phyloP scores from a whole-genome alignment of 2,797 vertebrate species.

The Platalea minor region DNA sequence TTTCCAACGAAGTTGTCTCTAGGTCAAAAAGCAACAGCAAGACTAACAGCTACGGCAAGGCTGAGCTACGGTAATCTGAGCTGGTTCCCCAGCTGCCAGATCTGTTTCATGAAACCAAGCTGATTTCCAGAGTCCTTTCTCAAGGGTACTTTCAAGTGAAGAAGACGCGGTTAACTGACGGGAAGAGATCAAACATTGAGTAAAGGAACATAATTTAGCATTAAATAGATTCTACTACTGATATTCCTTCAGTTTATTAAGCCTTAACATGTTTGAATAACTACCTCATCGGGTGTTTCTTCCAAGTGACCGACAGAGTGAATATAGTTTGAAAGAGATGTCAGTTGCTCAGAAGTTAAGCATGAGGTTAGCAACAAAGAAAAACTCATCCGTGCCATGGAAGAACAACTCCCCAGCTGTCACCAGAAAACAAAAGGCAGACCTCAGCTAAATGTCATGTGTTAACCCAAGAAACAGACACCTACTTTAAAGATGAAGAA shows the following conservation, averaged over 20 bases:
- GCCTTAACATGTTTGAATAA: neutral
- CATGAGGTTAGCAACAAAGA: neutral
- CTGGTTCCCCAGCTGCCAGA: neutral
- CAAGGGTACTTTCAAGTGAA: neutral
- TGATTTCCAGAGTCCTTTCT: neutral
- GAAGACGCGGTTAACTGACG: neutral
- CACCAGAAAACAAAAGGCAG: neutral
- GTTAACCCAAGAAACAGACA: neutral
- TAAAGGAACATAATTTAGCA: neutral
- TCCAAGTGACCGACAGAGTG: neutral
- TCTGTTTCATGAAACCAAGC: neutral
- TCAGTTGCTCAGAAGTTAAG: neutral
- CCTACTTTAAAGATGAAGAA: neutral
- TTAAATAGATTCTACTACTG: neutral
- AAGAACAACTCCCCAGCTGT: neutral
- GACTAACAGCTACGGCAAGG: no score
- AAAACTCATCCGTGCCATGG: neutral
- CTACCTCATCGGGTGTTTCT: neutral
- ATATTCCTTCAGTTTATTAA: neutral
- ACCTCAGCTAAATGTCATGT: neutral
- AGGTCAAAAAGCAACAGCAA: neutral
- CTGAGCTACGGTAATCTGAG: neutral
- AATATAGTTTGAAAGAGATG: neutral
- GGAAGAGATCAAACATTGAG: neutral
- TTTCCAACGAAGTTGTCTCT: neutral